Conservation (phyloP, 2,113 vertebrate species). For the Lophotis ruficrista region DNA sequence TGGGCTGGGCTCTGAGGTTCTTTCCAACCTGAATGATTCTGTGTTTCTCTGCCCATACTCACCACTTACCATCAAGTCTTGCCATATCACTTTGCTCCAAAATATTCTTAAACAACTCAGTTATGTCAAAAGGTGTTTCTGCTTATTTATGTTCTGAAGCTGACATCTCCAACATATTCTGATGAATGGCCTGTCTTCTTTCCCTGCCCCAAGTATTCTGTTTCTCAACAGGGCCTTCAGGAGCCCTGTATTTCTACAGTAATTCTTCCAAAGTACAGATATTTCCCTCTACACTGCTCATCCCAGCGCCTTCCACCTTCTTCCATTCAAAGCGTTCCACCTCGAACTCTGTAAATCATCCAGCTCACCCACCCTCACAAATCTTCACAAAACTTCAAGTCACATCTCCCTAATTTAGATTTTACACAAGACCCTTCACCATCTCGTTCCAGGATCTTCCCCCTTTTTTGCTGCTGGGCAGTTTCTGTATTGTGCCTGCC, state of each 20-base stretch:
- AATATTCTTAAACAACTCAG: not conserved
- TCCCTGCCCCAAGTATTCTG: not conserved
- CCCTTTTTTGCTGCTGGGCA: not conserved
- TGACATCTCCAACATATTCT: not conserved
- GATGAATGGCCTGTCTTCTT: not conserved
- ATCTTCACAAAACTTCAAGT: not conserved
- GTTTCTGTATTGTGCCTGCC: not conserved
- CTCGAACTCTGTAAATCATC: not conserved
- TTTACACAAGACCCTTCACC: not conserved
- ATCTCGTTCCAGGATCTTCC: not conserved
- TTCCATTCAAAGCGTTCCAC: not conserved
- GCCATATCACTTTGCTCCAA: not conserved
- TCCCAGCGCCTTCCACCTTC: fast-evolving
- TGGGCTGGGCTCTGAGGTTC: not conserved
- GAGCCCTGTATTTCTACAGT: not conserved
- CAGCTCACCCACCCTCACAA: not conserved
- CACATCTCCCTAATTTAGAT: not conserved
- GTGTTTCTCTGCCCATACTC: fast-evolving
- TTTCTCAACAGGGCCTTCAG: not conserved
- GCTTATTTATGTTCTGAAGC: not conserved
- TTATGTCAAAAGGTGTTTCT: not conserved
- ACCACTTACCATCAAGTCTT: not conserved
- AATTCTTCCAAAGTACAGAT: not conserved
- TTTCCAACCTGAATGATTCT: not conserved
- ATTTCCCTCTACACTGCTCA: not conserved